Percentiles rank a stretch among this genome's conserved stretches.
phyloP scores from a whole-genome alignment of 2,888 invertebrate genomes.

The Taenaris catops region DNA sequence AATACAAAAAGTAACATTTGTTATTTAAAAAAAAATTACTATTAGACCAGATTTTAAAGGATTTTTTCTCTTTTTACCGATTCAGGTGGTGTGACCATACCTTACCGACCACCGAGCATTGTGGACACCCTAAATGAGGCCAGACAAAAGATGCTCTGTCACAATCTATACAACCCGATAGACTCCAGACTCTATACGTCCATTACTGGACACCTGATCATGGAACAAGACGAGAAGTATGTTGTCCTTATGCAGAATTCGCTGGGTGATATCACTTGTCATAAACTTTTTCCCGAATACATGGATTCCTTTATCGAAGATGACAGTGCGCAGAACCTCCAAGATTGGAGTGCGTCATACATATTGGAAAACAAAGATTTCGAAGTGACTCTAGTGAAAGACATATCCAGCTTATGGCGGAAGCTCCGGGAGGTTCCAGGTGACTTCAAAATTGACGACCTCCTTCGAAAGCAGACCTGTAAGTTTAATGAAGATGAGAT shows the following conservation, averaged over 20 bases:
- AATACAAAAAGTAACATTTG: no score
- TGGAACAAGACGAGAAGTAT: slow-evolving; percentile 45
- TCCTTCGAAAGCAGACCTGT: slow-evolving; percentile 23
- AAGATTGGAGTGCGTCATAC: slow-evolving; percentile 50
- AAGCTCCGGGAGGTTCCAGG: slow-evolving; percentile 45
- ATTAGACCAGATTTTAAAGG: no score
- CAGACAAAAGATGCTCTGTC: slow-evolving; percentile 43
- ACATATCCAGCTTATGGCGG: slow-evolving; percentile 48
- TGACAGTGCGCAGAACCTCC: slow-evolving; percentile 41
- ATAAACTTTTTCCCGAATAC: slow-evolving; percentile 48
- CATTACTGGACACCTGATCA: slow-evolving; percentile 46
- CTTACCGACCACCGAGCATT: slow-evolving; percentile 58
- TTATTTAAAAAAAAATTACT: no score
- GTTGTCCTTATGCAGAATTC: slow-evolving; percentile 56
- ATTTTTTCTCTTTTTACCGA: no score
- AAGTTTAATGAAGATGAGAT: slow-evolving; percentile 52
- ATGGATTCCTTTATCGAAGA: slow-evolving; percentile 48
- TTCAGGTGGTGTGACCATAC: slow-evolving; percentile 41
- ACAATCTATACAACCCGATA: slow-evolving; percentile 47
- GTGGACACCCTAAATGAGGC: slow-evolving; percentile 46
- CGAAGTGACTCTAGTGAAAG: slow-evolving; percentile 41
- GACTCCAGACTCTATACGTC: slow-evolving; percentile 46
- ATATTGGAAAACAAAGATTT: slow-evolving; percentile 35
- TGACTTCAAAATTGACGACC: slow-evolving; percentile 34
- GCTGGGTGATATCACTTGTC: slow-evolving; percentile 59